Evolutionary conservation across 2,797 vertebrate species (phyloP).

Genomic region (Diplodus sargus): DNA sequence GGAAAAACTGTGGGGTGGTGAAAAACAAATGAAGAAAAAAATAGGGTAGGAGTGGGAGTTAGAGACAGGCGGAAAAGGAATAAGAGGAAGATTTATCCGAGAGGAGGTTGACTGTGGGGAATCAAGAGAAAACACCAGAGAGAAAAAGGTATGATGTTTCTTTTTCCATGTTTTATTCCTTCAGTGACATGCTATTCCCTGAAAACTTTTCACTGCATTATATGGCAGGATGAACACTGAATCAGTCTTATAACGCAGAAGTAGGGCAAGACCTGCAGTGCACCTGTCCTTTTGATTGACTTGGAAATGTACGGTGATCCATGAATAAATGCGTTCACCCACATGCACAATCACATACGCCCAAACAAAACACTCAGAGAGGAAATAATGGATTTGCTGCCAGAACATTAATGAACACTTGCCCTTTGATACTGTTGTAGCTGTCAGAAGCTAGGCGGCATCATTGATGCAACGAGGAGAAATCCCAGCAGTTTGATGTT

Average conservation of each 20-base stretch:
- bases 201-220: slow-evolving; percentile 41
- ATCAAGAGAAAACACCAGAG: slow-evolving; percentile 36
- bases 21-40: slow-evolving; percentile 37
- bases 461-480: slow-evolving; percentile 77
- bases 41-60: slow-evolving; percentile 54
- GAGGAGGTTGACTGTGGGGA: slow-evolving; percentile 46
- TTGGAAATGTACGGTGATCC: slow-evolving; percentile 58
- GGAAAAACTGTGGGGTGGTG: slow-evolving; percentile 5
- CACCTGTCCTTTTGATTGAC: slow-evolving; percentile 60
- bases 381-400: slow-evolving; percentile 68
- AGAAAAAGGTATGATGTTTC: slow-evolving; percentile 51
- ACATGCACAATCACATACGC: not conserved
- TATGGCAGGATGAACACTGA: slow-evolving; percentile 37
- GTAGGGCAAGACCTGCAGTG: slow-evolving; percentile 41
- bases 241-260: slow-evolving; percentile 49
- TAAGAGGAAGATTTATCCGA: slow-evolving; percentile 40
- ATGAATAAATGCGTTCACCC: slow-evolving; percentile 42
- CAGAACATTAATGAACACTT: slow-evolving; percentile 71
- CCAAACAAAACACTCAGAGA: slow-evolving; percentile 36
- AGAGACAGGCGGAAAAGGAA: slow-evolving; percentile 31
- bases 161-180: slow-evolving; percentile 48
- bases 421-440: slow-evolving; percentile 74
- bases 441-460: slow-evolving; percentile 69
- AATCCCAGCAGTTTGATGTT: slow-evolving; percentile 72
- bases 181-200: slow-evolving; percentile 41